These are phyloP conservation scores for Drosophila lacertosa DNA, from an alignment of 1,140 invertebrate genomes.

Conservation along the genomic window DNA sequence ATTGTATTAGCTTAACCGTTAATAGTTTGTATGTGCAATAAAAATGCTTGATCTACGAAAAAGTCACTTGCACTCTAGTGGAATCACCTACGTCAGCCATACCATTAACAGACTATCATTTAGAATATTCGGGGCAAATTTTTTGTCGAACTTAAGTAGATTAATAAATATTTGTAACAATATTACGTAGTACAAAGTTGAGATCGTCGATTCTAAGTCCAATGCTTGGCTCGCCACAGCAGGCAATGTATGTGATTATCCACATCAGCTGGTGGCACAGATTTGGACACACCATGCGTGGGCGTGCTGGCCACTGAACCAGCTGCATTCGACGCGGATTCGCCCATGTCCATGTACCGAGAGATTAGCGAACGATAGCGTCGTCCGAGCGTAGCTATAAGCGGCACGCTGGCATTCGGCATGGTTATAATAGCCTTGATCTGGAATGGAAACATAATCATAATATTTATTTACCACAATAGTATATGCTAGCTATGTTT, in stretches of 20 bases:
- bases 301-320: constrained; percentile 56
- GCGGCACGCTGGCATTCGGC: constrained; percentile 81
- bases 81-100: neutral
- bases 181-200: constrained; percentile 29
- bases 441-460: constrained; percentile 46
- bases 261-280: constrained; percentile 76
- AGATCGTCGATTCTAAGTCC: constrained; percentile 85
- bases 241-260: constrained; percentile 88
- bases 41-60: constrained; percentile 1
- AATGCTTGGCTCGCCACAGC: constrained; percentile 90
- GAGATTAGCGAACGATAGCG: constrained; percentile 92
- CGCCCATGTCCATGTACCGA: constrained; percentile 87
- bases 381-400: constrained; percentile 91
- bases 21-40: constrained; percentile 13
- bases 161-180: constrained; percentile 42
- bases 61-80: neutral
- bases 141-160: neutral
- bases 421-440: constrained; percentile 84
- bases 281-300: constrained; percentile 64
- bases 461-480: neutral
- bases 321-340: constrained; percentile 21
- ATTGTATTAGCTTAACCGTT: neutral
- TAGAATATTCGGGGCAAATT: constrained; percentile 7
- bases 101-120: neutral
- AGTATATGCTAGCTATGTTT: neutral